phyloP scores from a whole-genome alignment of 2,113 vertebrate genomes.

The Trachemys scripta region DNA sequence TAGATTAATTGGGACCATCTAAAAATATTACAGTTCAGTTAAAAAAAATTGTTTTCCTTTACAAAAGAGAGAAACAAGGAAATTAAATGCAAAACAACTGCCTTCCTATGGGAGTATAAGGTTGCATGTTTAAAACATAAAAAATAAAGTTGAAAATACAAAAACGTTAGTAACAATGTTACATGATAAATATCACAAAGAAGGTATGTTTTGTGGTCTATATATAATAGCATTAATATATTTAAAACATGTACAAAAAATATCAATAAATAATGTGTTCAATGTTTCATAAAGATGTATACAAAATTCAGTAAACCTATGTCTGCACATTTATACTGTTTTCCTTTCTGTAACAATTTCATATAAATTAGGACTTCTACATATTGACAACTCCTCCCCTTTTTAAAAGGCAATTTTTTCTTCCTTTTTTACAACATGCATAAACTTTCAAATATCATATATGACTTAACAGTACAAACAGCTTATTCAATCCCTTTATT shows the following conservation, averaged over 20 bases:
- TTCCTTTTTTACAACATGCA: neutral
- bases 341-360: neutral
- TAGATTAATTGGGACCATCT: neutral
- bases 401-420: neutral
- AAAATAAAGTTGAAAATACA: neutral
- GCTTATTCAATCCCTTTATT: neutral
- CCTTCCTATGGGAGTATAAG: neutral
- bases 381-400: neutral
- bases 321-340: neutral
- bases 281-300: neutral
- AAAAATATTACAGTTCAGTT: neutral
- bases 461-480: neutral
- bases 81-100: neutral
- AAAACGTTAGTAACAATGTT: neutral
- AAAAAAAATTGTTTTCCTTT: neutral
- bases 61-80: neutral
- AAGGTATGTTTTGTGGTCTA: neutral
- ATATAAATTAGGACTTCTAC: neutral
- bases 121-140: neutral
- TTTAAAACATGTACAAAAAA: neutral
- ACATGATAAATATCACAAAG: neutral
- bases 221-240: neutral
- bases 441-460: conserved; percentile 8
- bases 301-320: neutral
- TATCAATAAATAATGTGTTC: neutral